phyloP scores from a whole-genome alignment of 2,888 invertebrate genomes.

The Ctena decussata region DNA sequence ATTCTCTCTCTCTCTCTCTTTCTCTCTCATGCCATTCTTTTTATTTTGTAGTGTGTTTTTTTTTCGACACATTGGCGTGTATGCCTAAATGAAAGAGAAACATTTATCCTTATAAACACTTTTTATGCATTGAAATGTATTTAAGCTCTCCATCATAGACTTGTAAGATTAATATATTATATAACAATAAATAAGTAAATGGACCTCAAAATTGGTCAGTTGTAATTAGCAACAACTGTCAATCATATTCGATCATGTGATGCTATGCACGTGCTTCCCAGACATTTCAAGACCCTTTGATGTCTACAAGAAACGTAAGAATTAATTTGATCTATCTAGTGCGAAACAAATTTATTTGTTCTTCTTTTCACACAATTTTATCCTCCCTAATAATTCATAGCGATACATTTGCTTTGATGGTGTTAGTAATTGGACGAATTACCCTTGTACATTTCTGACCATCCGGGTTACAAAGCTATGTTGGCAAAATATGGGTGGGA shows the following conservation, averaged over 20 bases:
- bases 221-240: not conserved
- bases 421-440: conserved; percentile 45
- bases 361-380: conserved; percentile 45
- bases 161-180: no score
- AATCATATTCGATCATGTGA: not conserved
- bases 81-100: no score
- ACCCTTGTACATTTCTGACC: conserved; percentile 27
- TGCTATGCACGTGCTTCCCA: not conserved
- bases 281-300: not conserved
- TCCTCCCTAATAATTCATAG: conserved; percentile 26
- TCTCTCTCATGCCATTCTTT: no score
- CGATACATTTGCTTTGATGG: conserved; percentile 44
- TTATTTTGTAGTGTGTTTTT: no score
- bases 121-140: no score
- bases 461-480: conserved; percentile 25
- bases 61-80: no score
- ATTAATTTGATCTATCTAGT: not conserved
- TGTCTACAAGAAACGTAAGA: not conserved
- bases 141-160: no score
- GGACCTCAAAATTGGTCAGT: not conserved
- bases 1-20: no score
- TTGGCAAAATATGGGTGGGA: not conserved
- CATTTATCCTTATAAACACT: no score
- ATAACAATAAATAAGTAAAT: no score
- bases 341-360: conserved; percentile 4